Evolutionary conservation across 2,888 invertebrate genomes (phyloP), one percentile per base, ranked within the genome.

Genomic region (Agrypnus murinus): DNA sequence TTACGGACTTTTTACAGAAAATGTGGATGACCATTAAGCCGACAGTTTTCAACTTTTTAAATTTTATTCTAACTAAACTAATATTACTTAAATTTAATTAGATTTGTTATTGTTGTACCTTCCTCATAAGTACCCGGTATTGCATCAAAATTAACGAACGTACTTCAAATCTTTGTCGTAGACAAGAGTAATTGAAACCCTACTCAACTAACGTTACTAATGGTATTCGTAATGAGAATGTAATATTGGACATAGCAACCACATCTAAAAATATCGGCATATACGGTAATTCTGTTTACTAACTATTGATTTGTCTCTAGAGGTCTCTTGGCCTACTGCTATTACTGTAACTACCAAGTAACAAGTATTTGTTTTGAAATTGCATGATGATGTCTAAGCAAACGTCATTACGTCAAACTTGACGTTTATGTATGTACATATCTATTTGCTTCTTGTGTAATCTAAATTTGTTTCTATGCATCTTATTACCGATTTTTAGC

Each of bases 181-280:
- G 31, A 19, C 19, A 25, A 40, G 25, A 43, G 17, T 59, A 59
- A 59, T 59, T 59, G 59, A 59, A 59, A 15, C 59, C 43, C 31
- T 59, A 25, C 43, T 19, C 25, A n/a, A 25, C 59, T 59, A 43
- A 32, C 59, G 43, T 59, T 59, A 17, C 43, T 59, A 59, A 59
- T 57, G 14, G 17, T 57, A 57, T 57, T 57, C 38, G n/a, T 57
- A 57, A 57, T 34, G 38, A 57, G 53, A 31, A 31, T 32, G 17
- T 25, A 36, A 36, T 31, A 57, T n/a, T n/a, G 48, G 12, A 12
- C 38, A 12, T 12, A 36, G 38, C 34, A 34, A 57, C 57, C 34
- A 50, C 15, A 10, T 15, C 57, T 36, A 57, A 57, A 57, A 57
- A 57, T 57, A 57, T 14, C n/a, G 17, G 34, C 19, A n/a, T 36